Conservation (phyloP, 2,113 vertebrate genomes). For the Physeter macrocephalus region DNA sequence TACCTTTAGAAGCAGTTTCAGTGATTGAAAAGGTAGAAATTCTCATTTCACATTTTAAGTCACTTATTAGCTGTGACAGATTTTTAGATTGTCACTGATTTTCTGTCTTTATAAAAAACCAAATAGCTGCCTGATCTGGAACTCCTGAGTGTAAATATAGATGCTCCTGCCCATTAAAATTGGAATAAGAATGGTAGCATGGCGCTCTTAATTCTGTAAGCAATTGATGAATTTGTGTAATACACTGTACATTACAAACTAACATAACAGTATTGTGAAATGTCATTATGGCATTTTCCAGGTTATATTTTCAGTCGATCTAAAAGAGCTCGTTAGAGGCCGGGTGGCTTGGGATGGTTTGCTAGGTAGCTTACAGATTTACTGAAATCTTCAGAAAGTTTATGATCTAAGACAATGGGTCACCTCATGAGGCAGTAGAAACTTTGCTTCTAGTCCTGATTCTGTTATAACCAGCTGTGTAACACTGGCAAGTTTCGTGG, state of each 20-base stretch:
- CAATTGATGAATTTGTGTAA: conserved; percentile 65
- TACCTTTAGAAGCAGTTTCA: conserved; percentile 21
- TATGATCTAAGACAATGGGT: conserved; percentile 31
- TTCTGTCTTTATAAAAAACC: conserved; percentile 54
- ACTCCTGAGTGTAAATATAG: conserved; percentile 52
- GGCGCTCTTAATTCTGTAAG: conserved; percentile 55
- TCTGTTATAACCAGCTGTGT: not conserved
- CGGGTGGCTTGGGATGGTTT: conserved; percentile 2
- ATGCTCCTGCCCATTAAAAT: conserved; percentile 59
- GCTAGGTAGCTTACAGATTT: conserved; percentile 26
- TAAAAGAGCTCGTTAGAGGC: conserved; percentile 55
- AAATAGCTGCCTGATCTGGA: conserved; percentile 52
- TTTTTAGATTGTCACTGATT: conserved; percentile 49
- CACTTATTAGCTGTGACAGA: conserved; percentile 39
- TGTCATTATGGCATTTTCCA: conserved; percentile 67
- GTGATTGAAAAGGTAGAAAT: conserved; percentile 32
- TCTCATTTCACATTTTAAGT: conserved; percentile 52
- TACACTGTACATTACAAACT: conserved; percentile 47
- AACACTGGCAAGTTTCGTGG: not conserved
- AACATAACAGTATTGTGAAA: conserved; percentile 58
- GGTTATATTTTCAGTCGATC: conserved; percentile 62
- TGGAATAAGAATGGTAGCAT: conserved; percentile 67
- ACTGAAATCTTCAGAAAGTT: conserved; percentile 21
- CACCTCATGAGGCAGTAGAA: not conserved
- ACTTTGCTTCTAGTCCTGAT: not conserved